Evolutionary conservation across 2,888 invertebrate genomes (phyloP), one percentile per base, ranked within the genome.

Genomic region (Cinara cedri): DNA sequence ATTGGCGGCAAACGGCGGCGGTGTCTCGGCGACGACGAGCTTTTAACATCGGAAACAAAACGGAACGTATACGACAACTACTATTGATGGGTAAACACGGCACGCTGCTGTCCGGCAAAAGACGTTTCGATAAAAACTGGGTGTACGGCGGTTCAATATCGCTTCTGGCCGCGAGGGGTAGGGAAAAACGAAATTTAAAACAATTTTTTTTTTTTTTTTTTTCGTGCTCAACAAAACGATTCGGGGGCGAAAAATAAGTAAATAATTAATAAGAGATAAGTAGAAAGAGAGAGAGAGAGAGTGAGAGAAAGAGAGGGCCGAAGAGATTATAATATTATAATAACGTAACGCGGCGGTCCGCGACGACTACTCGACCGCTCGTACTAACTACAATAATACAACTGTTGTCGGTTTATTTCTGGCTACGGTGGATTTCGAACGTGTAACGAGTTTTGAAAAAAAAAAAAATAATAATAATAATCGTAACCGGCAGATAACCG

Each of bases 381-480:
- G 46, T 46, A 46, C 10, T 46, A 46, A 34, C 34, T 34, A 26
- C 24, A 8, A 16, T 26, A 3, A n/a, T 63, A 63, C 19, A 42
- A 42, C 42, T 4, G 44, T 21, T 24, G 54, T 46, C 46, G 44
- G 72, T n/a, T 46, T 57, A 71, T 60, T 72, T 49, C 72, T 46
- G 60, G 26, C 19, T 24, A 8, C 60, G 72, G 72, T 0, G 26
- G n/a, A 26, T 44, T 71, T 71, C 24, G 46, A 49, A 60, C 72
- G 13, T 49, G 66, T 68, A 68, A 49, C 66, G 71, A 57, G 24
- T 60, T 72, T 72, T 13, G n/a, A 55, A 72, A 44, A 44, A 63
- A 26, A 60, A 60, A 26, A 26, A 21, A 55, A 55, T 9, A 55
- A 55, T 51, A 51, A 21, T 3, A 6, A 55, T 55, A 0, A 55